Base-by-base conservation (phyloP, 2,113 vertebrate species). In the Nanorana parkeri region DNA sequence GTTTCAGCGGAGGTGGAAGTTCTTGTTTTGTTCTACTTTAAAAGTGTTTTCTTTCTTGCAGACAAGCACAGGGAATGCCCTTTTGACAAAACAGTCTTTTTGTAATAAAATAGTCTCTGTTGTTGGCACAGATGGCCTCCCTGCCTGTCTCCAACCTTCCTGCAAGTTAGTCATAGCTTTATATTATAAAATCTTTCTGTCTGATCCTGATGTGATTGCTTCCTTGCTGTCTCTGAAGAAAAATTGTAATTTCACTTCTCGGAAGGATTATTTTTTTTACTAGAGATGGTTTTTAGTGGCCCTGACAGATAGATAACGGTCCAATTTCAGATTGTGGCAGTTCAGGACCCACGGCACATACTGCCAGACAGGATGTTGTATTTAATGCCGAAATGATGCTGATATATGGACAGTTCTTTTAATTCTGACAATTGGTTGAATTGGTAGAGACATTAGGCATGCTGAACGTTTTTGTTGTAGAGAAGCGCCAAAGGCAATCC, bases 161-260 rank as follows among this genome's bases (percentile, higher is more conserved):
- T 23, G 68, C 28, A 68, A 73, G 68, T 72, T 58, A 52, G 58
- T 41, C 68, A 81, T 81, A 81, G 65, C 79, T 81, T 73, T 56
- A 73, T 81, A 81, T 81, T 65, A 81, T 81, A 73, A 66, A 58
- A 72, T 64, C 67, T 79, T 68, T 55, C 63, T 79, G 77, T 79
- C 77, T 79, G 77, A 79, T 63, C 36, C 68, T 73, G 68, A 64
- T 65, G 24, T 81, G 79, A 72, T 73, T 80, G 67, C 78, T 71
- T 71, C 32, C 26, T 67, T 6, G 3, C 77, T 2, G 24, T 29
- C 51, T 58, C 56, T 47, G 54, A 71, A 80, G 56, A 80, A 80
- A 79, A 80, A 71, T 58, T 36, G n/a, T 55, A 56, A 32, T 79
- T 67, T 79, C 54, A 58, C 77, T 58, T 36, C 77, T 41, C 15